Base-by-base conservation (phyloP, 1,140 invertebrate species). In the Amphibalanus amphitrite region DNA sequence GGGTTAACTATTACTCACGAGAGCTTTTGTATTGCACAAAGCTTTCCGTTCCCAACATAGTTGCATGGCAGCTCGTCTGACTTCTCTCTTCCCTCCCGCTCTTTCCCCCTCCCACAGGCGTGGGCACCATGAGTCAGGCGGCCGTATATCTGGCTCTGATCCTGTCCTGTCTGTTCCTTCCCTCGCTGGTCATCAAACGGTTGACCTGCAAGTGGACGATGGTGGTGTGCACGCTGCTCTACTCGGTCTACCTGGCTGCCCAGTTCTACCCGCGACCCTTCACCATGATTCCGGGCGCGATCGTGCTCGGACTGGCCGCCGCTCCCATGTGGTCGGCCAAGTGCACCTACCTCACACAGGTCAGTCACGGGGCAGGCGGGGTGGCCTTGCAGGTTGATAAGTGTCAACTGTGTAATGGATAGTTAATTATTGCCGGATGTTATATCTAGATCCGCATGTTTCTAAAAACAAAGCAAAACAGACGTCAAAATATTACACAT, bases 261-360 rank as follows among this genome's bases (percentile, higher is more conserved):
- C 95, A 98, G 81, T 94, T 97, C 76, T 91, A 92, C 76, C 92
- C 93, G 0, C 83, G 83, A 71, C 93, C 92, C 81, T 92, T 90
- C 77, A 94, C 93, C 1, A 83, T 98, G 29, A 89, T 96, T n/a
- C 94, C 94, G 0, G 89, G 92, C 26, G 92, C 94, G 6, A 87
- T 85, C n/a, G 75, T 90, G 26, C 83, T 92, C n/a, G 95, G 95
- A 74, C 81, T 96, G 29, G 93, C 92, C 0, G 94, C 93, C 1
- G 93, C 94, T 0, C 94, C 93, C 59, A 90, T 97, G 86, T 98
- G 95, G 95, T 90, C 93, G 0, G 92, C 95, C 4, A 93, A 97
- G 80, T 94, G 93, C 69, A 93, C 92, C 0, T 98, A 98, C 78
- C 82, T 98, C 10, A 97, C 94, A 0, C 91, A 97, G 76, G 78